A percentile compares a stretch with the other conserved stretches of the same genome.
phyloP scores from a whole-genome alignment of 2,888 invertebrate species.

The Agrotis segetum region DNA sequence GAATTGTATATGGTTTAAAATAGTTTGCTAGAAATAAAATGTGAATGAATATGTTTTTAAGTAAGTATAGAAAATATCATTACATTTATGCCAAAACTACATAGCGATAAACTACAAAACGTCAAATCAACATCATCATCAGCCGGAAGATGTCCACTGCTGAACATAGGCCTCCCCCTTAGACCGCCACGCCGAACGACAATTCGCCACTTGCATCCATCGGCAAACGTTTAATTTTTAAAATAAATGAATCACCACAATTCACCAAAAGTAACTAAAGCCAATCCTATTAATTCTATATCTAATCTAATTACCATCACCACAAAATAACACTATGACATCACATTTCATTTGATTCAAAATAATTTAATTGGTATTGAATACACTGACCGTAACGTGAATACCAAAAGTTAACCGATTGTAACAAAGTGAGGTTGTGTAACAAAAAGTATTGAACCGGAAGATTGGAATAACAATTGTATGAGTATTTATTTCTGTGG shows the following conservation, averaged over 20 bases:
- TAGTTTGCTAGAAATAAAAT: no score
- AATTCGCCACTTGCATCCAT: no score
- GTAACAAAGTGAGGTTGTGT: constrained; percentile 34
- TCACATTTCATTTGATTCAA: constrained; percentile 17
- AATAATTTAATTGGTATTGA: constrained; percentile 48
- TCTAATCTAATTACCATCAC: constrained; percentile 22
- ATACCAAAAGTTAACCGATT: constrained; percentile 36
- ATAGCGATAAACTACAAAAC: no score
- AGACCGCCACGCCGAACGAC: no score
- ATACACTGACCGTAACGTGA: constrained; percentile 42
- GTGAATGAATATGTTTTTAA: no score
- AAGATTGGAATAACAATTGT: constrained; percentile 43
- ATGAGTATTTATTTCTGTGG: constrained; percentile 19
- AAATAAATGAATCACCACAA: neutral
- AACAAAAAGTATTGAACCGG: constrained; percentile 26
- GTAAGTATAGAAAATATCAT: no score
- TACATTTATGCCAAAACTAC: no score
- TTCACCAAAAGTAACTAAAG: neutral
- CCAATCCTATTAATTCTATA: constrained; percentile 12
- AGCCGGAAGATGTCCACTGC: no score
- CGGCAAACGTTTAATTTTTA: no score
- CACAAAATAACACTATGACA: constrained; percentile 25
- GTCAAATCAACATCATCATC: no score
- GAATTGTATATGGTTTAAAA: no score
- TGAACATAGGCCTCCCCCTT: no score